Evolutionary conservation across 1,140 invertebrate genomes (phyloP).

Genomic region (Aporrectodea caliginosa): DNA sequence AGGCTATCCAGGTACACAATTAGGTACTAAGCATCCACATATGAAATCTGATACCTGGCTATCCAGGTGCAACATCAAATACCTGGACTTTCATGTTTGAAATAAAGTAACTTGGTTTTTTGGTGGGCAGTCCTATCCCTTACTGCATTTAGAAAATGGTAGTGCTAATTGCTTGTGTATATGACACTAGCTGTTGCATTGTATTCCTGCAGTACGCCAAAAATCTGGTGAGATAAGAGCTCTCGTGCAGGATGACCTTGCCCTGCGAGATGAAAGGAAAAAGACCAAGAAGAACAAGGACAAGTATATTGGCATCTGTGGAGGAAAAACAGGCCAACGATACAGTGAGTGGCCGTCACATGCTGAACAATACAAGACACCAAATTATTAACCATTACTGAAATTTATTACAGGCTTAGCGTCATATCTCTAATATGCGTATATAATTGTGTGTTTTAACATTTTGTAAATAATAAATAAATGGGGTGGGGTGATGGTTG

Average conservation of each 20-base stretch:
- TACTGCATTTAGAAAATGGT: background rate
- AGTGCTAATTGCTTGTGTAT: too few relatives aligned
- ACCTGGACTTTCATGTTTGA: background rate
- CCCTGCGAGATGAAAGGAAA: slow-evolving; percentile 90
- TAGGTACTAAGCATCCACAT: too few relatives aligned
- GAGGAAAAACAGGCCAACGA: slow-evolving; percentile 62
- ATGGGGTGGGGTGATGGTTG: too few relatives aligned
- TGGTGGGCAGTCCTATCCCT: background rate
- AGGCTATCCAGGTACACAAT: too few relatives aligned
- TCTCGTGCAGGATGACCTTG: slow-evolving; percentile 96
- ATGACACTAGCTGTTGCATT: too few relatives aligned
- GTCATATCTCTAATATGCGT: too few relatives aligned
- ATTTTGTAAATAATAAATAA: too few relatives aligned
- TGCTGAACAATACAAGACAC: too few relatives aligned
- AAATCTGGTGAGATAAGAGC: slow-evolving; percentile 92
- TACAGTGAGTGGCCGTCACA: background rate
- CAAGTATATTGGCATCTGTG: slow-evolving; percentile 90
- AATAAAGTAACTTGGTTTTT: background rate
- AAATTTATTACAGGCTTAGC: too few relatives aligned
- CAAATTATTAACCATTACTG: too few relatives aligned
- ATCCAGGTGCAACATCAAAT: background rate
- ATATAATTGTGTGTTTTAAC: too few relatives aligned
- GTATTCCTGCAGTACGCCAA: slow-evolving; percentile 63
- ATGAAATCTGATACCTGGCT: too few relatives aligned
- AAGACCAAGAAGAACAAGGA: slow-evolving; percentile 99